These are phyloP conservation scores for Pterobdella sp. DNA, from an alignment of 2,888 invertebrate species.

Conservation along the genomic window DNA sequence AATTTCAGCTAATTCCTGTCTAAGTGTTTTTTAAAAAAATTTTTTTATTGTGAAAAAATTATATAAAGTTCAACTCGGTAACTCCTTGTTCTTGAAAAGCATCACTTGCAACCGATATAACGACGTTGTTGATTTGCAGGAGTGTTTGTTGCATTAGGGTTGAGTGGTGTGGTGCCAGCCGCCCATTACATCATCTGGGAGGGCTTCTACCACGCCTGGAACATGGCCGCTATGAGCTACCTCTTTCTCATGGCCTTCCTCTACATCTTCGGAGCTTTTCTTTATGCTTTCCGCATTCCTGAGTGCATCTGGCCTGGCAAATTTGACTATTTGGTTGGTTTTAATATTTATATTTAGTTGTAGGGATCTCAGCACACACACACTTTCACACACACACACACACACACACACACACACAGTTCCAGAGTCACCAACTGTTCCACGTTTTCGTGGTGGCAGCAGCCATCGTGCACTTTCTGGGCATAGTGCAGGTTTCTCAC, in stretches of 20 bases:
- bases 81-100: too few relatives aligned
- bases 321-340: slow-evolving; percentile 86
- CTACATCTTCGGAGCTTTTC: slow-evolving; percentile 88
- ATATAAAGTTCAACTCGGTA: too few relatives aligned
- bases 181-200: slow-evolving; percentile 90
- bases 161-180: slow-evolving; percentile 91
- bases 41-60: too few relatives aligned
- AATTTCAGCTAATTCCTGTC: too few relatives aligned
- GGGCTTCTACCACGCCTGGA: slow-evolving; percentile 83
- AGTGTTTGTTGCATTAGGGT: slow-evolving; percentile 90
- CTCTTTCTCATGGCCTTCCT: slow-evolving; percentile 83
- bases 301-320: slow-evolving; percentile 93
- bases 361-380: background rate
- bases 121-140: too few relatives aligned
- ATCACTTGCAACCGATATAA: too few relatives aligned
- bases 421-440: slow-evolving; percentile 86
- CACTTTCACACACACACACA: background rate
- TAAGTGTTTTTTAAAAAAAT: too few relatives aligned
- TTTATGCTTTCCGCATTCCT: slow-evolving; percentile 93
- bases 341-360: background rate
- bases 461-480: slow-evolving; percentile 87
- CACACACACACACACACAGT: background rate
- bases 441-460: slow-evolving; percentile 80
- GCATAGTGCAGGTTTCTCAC: slow-evolving; percentile 54
- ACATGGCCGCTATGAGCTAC: slow-evolving; percentile 90